Evolutionary conservation across 2,113 vertebrate genomes (phyloP).

Genomic region (Pterocles gutturalis): DNA sequence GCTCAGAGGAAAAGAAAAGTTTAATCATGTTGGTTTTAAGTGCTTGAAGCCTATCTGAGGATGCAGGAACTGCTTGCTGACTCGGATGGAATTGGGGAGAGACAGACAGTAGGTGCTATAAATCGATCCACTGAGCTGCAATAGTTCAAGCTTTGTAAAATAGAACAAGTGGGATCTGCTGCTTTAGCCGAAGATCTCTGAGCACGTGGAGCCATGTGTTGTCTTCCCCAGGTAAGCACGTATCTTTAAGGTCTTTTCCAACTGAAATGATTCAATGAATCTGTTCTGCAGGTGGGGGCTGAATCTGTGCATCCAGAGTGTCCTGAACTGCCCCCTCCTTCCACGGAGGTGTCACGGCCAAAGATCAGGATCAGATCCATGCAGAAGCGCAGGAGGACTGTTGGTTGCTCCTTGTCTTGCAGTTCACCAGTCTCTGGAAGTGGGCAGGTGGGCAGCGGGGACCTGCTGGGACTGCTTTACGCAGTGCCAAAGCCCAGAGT

Average conservation of each 20-base stretch:
- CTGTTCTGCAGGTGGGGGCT: background rate
- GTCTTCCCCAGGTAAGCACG: background rate
- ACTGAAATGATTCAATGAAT: no score
- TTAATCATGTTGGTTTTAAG: background rate
- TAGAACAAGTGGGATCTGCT: background rate
- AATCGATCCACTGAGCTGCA: background rate
- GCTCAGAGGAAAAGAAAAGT: background rate
- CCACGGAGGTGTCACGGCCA: accelerated
- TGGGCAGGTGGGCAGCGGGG: accelerated
- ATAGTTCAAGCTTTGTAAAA: background rate
- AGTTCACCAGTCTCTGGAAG: background rate
- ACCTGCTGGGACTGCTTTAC: background rate
- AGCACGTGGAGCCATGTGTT: background rate
- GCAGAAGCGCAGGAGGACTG: accelerated
- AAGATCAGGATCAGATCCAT: background rate
- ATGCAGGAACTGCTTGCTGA: background rate
- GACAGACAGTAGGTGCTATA: background rate
- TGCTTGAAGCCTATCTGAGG: background rate
- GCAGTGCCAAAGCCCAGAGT: accelerated
- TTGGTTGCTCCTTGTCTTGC: background rate
- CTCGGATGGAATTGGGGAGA: background rate
- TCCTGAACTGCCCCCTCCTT: background rate
- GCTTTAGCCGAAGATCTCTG: background rate
- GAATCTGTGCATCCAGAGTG: background rate
- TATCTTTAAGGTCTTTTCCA: no score